Conservation (phyloP, 2,888 invertebrate species). For the Pristionchus maxplancki region DNA sequence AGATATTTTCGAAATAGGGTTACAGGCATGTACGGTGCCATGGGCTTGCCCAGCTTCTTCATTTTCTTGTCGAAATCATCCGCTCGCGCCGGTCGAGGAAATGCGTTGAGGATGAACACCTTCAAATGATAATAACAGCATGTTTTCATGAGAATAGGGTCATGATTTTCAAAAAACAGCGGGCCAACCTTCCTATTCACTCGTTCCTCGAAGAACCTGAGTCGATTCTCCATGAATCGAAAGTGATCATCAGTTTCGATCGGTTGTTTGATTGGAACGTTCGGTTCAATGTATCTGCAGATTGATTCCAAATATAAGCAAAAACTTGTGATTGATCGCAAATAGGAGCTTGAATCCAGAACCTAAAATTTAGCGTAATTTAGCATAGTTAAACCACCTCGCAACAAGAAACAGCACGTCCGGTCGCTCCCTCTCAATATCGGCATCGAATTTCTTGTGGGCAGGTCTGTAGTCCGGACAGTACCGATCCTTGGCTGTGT, state of each 20-base stretch:
- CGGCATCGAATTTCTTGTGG: neutral
- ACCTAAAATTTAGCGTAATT: no score
- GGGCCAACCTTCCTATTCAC: constrained; percentile 20
- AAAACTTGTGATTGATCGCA: no score
- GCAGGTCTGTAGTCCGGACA: neutral
- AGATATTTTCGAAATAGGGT: neutral
- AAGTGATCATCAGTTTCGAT: neutral
- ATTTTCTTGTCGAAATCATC: neutral
- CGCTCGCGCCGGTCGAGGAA: neutral
- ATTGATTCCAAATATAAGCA: no score
- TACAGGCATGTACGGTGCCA: constrained; percentile 3
- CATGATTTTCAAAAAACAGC: no score
- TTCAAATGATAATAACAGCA: neutral
- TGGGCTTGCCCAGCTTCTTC: neutral
- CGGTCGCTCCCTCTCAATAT: neutral
- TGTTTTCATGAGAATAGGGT: neutral
- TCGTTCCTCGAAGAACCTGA: neutral
- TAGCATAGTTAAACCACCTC: neutral
- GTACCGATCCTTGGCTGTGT: neutral
- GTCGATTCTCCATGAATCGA: neutral
- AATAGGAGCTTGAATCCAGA: no score
- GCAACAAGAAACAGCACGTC: neutral
- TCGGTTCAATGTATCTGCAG: neutral
- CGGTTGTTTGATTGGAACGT: neutral
- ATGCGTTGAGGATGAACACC: neutral